Percentiles rank a stretch among this genome's conserved stretches.
phyloP scores from a whole-genome alignment of 2,888 invertebrate species.

The Sinodicranocentrus sp. region DNA sequence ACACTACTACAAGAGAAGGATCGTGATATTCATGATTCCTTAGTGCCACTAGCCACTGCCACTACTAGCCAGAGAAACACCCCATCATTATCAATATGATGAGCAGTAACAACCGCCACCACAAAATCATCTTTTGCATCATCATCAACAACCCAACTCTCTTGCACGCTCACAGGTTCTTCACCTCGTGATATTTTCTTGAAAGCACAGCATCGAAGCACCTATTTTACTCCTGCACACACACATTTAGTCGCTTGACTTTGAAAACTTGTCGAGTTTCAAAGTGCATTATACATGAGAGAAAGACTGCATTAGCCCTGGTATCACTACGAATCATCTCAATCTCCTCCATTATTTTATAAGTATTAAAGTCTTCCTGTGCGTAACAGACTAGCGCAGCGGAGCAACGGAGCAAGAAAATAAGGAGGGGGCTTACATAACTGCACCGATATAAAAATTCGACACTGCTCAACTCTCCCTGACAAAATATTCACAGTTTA shows the following conservation, averaged over 20 bases:
- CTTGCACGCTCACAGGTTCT: conserved; percentile 46
- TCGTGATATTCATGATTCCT: no score
- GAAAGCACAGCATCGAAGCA: not conserved
- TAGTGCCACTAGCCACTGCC: no score
- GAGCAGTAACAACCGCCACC: conserved; percentile 1
- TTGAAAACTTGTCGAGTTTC: conserved; percentile 32
- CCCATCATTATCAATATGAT: conserved; percentile 21
- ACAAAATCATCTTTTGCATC: conserved; percentile 19
- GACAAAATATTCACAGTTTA: no score
- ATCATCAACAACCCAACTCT: not conserved
- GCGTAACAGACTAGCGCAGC: conserved; percentile 49
- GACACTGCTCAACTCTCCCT: no score
- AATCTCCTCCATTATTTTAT: conserved; percentile 29
- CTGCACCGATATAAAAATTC: not conserved
- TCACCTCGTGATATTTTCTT: conserved; percentile 55
- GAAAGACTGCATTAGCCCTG: no score
- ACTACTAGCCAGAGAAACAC: no score
- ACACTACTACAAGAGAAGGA: no score
- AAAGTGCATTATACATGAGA: not conserved
- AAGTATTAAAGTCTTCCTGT: conserved; percentile 48
- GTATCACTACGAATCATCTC: not conserved
- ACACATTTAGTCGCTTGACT: not conserved
- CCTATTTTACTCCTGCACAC: conserved; percentile 5
- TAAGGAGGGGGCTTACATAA: not conserved
- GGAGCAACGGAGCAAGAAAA: not conserved